Evolutionary conservation across 2,888 invertebrate species (phyloP).

Genomic region (Temnothorax unifasciatus): DNA sequence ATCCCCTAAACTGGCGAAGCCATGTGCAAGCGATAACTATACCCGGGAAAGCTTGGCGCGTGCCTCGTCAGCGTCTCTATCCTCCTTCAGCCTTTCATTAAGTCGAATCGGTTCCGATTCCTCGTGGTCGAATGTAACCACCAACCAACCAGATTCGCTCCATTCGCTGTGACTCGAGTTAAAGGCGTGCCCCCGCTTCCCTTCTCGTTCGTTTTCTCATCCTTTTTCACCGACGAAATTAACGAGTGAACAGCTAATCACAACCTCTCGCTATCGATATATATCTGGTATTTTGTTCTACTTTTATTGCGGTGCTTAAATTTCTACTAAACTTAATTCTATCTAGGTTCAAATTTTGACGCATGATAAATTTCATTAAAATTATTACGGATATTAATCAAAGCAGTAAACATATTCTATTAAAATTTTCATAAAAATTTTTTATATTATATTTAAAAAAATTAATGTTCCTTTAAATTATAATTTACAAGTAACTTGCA

Average conservation of each 20-base stretch:
- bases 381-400: background rate
- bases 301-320: background rate
- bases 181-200: constrained; percentile 56
- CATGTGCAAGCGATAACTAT: background rate
- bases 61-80: constrained; percentile 75
- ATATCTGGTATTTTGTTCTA: background rate
- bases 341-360: background rate
- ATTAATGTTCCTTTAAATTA: background rate
- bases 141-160: constrained; percentile 73
- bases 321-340: background rate
- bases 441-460: background rate
- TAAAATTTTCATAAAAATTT: background rate
- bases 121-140: constrained; percentile 75
- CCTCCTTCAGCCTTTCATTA: constrained; percentile 79
- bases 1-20: background rate
- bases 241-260: constrained; percentile 74
- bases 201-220: constrained; percentile 55
- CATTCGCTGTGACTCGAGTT: constrained; percentile 72
- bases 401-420: background rate
- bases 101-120: constrained; percentile 68
- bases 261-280: constrained; percentile 44
- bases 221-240: constrained; percentile 64
- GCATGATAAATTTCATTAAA: constrained; percentile 1
- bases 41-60: constrained; percentile 41
- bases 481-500: background rate